Evolutionary conservation across 2,797 vertebrate genomes (phyloP), one percentile per base, ranked within the genome.

Genomic region (Manis javanica): DNA sequence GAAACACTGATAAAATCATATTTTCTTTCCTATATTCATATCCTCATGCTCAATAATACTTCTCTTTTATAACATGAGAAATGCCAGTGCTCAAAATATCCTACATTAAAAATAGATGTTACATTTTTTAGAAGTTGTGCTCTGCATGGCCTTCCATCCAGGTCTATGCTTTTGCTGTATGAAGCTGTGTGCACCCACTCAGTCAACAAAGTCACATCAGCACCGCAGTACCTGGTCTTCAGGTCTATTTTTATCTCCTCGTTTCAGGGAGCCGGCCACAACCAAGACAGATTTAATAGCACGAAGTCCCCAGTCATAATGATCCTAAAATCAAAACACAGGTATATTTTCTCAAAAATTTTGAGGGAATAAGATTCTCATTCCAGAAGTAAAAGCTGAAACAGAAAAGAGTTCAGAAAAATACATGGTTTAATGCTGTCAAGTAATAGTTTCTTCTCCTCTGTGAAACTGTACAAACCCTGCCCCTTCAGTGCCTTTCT

Each of bases 251-350:
- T 98, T 99, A 93, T 99, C 98, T 97, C 97, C 98, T 98, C 98
- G 94, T 98, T 98, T 99, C 94, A 99, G 97, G 7, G 97, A 97
- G 16, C 99, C 99, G 94, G 99, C 99, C 93, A 99, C 98, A 91
- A 99, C 98, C 97, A 99, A 98, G 96, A 99, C 98, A 72, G 99
- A 99, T 89, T 99, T 99, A 79, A 99, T 97, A 95, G 99, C 99
- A 88, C 98, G 97, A 96, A 99, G 98, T 95, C 98, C 98, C 98
- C 99, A 99, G n/a, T 99, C 99, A 96, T 99, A 99, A 98, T 99
- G 98, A 90, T 99, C 99, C 99, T 99, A 83, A 97, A 97, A 96
- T 85, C 88, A 97, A 96, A 93, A 66, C 63, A 95, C 0, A 95
- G 21, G 61, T 31, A 75, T 1, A 37, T 2, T 85, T 88, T 68